Evolutionary conservation across 2,888 invertebrate species (phyloP), one percentile per base, ranked within the genome.

Genomic region (Baronia brevicornis): DNA sequence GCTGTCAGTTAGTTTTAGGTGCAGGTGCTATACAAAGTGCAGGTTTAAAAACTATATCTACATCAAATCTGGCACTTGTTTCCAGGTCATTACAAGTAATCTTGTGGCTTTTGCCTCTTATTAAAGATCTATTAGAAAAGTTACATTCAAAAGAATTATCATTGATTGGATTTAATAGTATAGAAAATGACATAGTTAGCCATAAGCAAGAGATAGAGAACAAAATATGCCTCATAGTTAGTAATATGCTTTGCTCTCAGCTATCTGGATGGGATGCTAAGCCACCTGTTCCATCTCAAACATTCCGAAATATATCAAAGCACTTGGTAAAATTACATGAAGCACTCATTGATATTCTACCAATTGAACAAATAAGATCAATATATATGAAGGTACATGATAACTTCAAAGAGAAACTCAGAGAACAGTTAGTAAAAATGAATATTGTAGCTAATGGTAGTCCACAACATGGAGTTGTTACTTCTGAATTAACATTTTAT

Each of bases 1-100:
- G 93, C 52, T 97, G 96, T 73, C 97, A 98, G 68, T 86, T 99
- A 49, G 95, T 99, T 32, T 86, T 99, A 33, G 98, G 98, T 22
- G 98, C 98, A 20, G 98, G 98, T 22, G 98, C 99, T 3, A 89
- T 98, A 60, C 93, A 95, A 59, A 91, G 96, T 43, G 97, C 97
- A 18, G 98, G 98, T 3, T 79, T 96, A 31, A 95, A 95, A 77
- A 96, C 95, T 12, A 97, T 97, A 44, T 96, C 97, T 3, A 97
- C 95, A 53, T 94, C 94, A 17, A 97, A 98, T 79, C 85, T 99
- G 53, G 97, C 94, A 5, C 75, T 96, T 44, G 92, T 94, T 0
- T 93, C 93, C 6, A 86, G 95, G 49, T 94, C 94, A 14, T 72
- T 96, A 15, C 94, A 95, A 56, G 86, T 96, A 11, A 86, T 96